Conservation (phyloP, 2,797 vertebrate genomes). For the Petrocephalus schoutedeni region DNA sequence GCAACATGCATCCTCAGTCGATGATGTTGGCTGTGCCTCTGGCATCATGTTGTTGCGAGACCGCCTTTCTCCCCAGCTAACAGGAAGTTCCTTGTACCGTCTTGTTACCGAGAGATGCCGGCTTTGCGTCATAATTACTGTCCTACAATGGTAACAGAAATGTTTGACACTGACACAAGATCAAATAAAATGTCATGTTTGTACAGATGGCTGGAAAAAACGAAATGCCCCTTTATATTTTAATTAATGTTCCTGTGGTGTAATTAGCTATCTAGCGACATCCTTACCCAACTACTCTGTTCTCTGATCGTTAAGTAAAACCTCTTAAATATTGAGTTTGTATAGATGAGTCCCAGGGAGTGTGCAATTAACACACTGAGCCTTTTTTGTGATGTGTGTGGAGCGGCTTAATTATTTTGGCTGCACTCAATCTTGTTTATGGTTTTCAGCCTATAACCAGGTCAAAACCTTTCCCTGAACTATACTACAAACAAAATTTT, state of each 20-base stretch:
- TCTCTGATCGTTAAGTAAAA: not conserved
- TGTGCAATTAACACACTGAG: not conserved
- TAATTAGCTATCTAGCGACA: not conserved
- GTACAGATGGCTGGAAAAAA: not conserved
- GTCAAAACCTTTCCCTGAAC: not conserved
- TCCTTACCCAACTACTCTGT: not conserved
- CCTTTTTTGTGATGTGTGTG: not conserved
- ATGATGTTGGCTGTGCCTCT: not conserved
- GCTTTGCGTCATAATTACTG: not conserved
- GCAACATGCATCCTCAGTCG: not conserved
- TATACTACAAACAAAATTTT: not conserved
- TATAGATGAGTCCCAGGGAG: not conserved
- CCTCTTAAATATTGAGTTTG: not conserved
- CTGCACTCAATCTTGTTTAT: not conserved
- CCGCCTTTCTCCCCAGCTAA: conserved; percentile 46
- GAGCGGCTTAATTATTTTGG: not conserved
- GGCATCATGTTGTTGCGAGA: conserved; percentile 33
- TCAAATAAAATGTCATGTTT: not conserved
- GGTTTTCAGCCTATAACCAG: not conserved
- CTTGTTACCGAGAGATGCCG: conserved; percentile 11
- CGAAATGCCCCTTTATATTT: not conserved
- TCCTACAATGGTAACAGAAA: not conserved
- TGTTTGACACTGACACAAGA: not conserved
- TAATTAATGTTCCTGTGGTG: not conserved
- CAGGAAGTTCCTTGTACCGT: conserved; percentile 48